Evolutionary conservation across 1,140 invertebrate species (phyloP).

Genomic region (Drosophila bocqueti): DNA sequence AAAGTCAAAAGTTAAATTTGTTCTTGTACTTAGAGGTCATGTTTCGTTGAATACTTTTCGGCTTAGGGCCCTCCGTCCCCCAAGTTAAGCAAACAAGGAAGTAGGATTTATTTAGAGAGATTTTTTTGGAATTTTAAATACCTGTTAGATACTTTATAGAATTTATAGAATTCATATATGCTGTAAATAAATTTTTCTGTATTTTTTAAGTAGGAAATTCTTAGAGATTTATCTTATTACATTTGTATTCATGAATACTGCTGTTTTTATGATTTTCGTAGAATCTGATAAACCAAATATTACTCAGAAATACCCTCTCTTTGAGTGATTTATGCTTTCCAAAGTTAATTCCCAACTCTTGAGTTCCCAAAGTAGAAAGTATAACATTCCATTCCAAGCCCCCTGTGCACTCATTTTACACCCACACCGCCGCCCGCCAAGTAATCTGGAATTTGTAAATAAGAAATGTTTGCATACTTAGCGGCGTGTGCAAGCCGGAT

Average conservation of each 20-base stretch:
- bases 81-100: constrained; percentile 11
- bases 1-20: constrained; percentile 58
- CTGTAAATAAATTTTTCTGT: background rate
- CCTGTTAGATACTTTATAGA: background rate
- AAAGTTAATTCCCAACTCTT: constrained; percentile 30
- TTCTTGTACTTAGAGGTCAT: constrained; percentile 42
- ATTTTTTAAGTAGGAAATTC: background rate
- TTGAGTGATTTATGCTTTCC: constrained; percentile 5
- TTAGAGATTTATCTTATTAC: background rate
- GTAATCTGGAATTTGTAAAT: constrained; percentile 48
- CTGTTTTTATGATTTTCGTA: background rate
- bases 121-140: background rate
- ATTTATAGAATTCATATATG: background rate
- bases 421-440: constrained; percentile 1
- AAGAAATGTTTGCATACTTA: constrained; percentile 55
- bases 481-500: constrained; percentile 57
- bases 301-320: background rate
- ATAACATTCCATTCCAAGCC: constrained; percentile 7
- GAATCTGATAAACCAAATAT: background rate
- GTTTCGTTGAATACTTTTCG: constrained; percentile 47
- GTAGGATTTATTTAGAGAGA: background rate
- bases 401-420: background rate
- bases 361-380: constrained; percentile 38
- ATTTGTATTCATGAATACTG: background rate
- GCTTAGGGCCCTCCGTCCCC: constrained; percentile 7